Conservation (phyloP, 1,140 invertebrate species). For the Physella acuta region DNA sequence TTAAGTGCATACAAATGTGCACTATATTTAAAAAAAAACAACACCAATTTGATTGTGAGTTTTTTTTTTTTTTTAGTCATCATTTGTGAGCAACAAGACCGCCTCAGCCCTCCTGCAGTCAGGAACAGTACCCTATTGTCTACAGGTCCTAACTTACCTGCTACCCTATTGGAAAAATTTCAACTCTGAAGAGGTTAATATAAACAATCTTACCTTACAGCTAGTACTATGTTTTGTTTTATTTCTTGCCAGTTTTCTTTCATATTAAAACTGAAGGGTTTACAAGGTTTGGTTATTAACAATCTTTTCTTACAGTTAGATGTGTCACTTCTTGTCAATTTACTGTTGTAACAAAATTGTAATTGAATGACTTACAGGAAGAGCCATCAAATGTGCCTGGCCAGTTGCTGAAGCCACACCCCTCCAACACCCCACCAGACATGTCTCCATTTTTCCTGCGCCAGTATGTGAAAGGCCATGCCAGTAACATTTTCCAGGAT, state of each 20-base stretch:
- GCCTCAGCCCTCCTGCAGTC: constrained; percentile 77
- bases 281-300: too few relatives aligned
- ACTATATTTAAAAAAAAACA: too few relatives aligned
- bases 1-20: too few relatives aligned
- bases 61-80: constrained; percentile 40
- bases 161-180: constrained; percentile 80
- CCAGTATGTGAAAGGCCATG: constrained; percentile 81
- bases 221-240: too few relatives aligned
- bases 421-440: constrained; percentile 74
- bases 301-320: too few relatives aligned
- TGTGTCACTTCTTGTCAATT: too few relatives aligned
- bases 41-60: too few relatives aligned
- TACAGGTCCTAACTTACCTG: constrained; percentile 76
- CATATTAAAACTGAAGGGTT: too few relatives aligned
- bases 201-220: too few relatives aligned
- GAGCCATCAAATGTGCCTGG: constrained; percentile 53
- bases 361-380: too few relatives aligned
- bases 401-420: constrained; percentile 77
- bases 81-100: constrained; percentile 74
- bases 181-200: constrained; percentile 55
- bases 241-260: too few relatives aligned
- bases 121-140: constrained; percentile 80
- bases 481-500: constrained; percentile 88
- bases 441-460: constrained; percentile 94
- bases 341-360: too few relatives aligned